A percentile compares a stretch with the other conserved stretches of the same genome.
These are phyloP conservation scores for Tupaia tana DNA, from an alignment of 2,113 vertebrate genomes.

Conservation along the genomic window DNA sequence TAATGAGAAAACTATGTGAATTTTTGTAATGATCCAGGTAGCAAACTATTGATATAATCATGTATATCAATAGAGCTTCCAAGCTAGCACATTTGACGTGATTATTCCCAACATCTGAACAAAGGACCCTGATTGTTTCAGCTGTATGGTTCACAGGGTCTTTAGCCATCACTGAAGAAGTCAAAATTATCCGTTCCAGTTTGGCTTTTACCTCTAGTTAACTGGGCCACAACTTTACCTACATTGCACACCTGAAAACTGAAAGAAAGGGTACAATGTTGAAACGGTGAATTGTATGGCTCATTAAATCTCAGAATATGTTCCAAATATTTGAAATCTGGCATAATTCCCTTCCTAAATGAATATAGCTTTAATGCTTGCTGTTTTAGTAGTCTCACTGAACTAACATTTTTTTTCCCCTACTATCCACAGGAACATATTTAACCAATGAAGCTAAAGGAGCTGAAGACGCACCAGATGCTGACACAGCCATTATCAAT, in stretches of 20 bases:
- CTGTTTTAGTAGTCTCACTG: neutral
- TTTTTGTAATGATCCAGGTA: neutral
- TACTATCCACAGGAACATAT: constrained; percentile 93
- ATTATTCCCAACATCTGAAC: constrained; percentile 13
- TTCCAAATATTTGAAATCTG: neutral
- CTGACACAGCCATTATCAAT: constrained; percentile 99
- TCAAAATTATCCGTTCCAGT: neutral
- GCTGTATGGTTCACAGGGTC: neutral
- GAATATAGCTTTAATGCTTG: neutral
- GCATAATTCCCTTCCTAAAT: neutral
- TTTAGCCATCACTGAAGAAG: constrained; percentile 3
- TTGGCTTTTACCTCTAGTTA: neutral
- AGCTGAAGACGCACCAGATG: constrained; percentile 98
- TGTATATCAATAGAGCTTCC: neutral
- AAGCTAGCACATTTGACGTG: neutral
- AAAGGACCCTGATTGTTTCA: constrained; percentile 28
- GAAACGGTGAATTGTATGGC: neutral
- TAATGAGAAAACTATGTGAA: neutral
- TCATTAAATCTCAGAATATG: neutral
- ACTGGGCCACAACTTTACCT: neutral
- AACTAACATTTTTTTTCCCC: constrained; percentile 72
- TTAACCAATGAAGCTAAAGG: constrained; percentile 99
- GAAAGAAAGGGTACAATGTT: neutral
- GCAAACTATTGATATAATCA: neutral
- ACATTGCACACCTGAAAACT: neutral